Percentiles rank a stretch among this genome's conserved stretches.
These are phyloP conservation scores for Steinernema hermaphroditum DNA, from an alignment of 2,888 invertebrate genomes.

Conservation along the genomic window DNA sequence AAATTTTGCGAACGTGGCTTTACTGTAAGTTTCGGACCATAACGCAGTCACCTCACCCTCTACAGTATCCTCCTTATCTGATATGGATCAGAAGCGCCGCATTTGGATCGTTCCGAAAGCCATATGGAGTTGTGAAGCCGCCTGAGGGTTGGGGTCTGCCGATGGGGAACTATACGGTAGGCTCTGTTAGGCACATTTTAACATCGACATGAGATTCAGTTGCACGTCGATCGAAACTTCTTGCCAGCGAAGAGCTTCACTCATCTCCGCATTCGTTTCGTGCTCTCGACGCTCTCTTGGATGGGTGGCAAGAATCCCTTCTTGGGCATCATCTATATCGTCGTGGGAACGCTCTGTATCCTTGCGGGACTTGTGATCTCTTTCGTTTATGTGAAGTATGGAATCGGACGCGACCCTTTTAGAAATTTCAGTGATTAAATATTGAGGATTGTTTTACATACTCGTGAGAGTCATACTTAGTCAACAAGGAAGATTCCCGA, in stretches of 20 bases:
- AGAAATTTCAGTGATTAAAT: background rate
- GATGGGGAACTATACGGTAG: background rate
- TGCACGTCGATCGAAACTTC: background rate
- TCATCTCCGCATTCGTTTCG: constrained; percentile 78
- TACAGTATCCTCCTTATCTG: constrained; percentile 2
- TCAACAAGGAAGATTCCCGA: too few relatives aligned
- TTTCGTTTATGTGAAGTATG: constrained; percentile 90
- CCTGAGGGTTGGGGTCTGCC: background rate
- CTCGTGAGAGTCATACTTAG: too few relatives aligned
- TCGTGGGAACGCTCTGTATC: constrained; percentile 89
- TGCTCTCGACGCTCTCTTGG: constrained; percentile 90
- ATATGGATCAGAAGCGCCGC: background rate
- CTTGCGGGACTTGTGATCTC: constrained; percentile 85
- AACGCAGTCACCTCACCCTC: too few relatives aligned
- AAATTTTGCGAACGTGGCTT: background rate
- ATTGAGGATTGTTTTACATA: too few relatives aligned
- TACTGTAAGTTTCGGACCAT: background rate
- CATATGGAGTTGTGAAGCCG: background rate
- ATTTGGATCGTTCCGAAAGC: background rate
- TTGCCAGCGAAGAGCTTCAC: background rate
- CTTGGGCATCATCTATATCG: constrained; percentile 92
- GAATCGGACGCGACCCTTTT: constrained; percentile 65
- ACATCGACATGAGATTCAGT: background rate
- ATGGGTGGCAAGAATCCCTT: constrained; percentile 96
- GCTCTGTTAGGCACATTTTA: background rate